A percentile compares a stretch with the other conserved stretches of the same genome.
Conservation (phyloP, 2,888 invertebrate genomes). For the Parnassius mnemosyne region DNA sequence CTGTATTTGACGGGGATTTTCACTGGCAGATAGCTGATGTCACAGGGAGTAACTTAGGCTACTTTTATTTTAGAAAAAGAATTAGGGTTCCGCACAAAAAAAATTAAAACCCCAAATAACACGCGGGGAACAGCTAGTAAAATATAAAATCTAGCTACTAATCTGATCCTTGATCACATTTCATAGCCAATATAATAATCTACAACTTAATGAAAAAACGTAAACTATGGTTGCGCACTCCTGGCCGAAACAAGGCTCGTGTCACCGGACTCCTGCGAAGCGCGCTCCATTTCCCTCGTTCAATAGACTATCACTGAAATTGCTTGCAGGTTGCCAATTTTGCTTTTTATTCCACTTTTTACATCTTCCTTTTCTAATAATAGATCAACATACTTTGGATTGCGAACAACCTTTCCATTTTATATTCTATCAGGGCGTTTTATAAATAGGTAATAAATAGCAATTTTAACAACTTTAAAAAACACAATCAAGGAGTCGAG, state of each 20-base stretch:
- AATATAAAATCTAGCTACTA: too few relatives aligned
- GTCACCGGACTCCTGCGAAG: constrained; percentile 54
- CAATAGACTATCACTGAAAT: constrained; percentile 64
- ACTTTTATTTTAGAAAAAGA: too few relatives aligned
- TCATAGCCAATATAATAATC: too few relatives aligned
- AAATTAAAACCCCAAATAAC: too few relatives aligned
- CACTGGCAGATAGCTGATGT: too few relatives aligned
- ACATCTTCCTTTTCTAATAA: constrained; percentile 49
- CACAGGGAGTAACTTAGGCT: too few relatives aligned
- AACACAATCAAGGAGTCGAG: constrained; percentile 46
- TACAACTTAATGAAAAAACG: too few relatives aligned
- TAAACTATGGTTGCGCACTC: constrained; percentile 23
- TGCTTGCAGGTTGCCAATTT: constrained; percentile 53
- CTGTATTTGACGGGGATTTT: too few relatives aligned
- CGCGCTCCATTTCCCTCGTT: constrained; percentile 62
- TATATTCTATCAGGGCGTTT: constrained; percentile 36
- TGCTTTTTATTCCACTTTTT: constrained; percentile 55
- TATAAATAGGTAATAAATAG: constrained; percentile 33
- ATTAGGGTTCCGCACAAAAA: too few relatives aligned
- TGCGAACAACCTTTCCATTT: constrained; percentile 43
- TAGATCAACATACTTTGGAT: constrained; percentile 53
- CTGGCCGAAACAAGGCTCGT: constrained; percentile 58
- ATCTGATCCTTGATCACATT: too few relatives aligned
- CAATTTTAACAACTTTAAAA: constrained; percentile 28
- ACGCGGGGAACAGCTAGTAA: too few relatives aligned